These are phyloP conservation scores for Formica exsecta DNA, from an alignment of 1,140 invertebrate species.

Conservation along the genomic window DNA sequence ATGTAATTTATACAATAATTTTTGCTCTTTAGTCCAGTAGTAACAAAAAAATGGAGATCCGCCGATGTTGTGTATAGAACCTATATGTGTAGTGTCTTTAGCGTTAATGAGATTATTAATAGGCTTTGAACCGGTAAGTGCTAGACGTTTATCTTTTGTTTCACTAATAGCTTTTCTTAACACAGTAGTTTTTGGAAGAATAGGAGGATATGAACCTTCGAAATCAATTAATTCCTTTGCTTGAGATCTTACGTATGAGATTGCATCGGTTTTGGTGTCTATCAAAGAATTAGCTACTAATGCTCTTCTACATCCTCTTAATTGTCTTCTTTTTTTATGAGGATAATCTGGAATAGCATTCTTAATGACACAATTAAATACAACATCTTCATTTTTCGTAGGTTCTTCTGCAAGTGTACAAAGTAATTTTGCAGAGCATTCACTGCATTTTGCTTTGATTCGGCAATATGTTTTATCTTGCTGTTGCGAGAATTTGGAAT, in stretches of 20 bases:
- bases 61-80: background rate
- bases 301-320: background rate
- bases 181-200: background rate
- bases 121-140: background rate
- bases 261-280: background rate
- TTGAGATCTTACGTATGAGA: background rate
- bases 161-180: background rate
- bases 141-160: background rate
- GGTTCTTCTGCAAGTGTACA: background rate
- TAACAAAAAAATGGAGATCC: constrained; percentile 8
- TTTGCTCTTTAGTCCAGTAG: background rate
- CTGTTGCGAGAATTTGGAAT: no score
- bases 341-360: background rate
- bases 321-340: background rate
- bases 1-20: constrained; percentile 12
- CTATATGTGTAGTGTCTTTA: background rate
- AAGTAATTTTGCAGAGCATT: background rate
- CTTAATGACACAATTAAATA: background rate
- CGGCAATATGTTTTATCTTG: background rate
- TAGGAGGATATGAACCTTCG: background rate
- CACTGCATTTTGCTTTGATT: background rate
- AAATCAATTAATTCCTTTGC: constrained; percentile 2
- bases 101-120: constrained; percentile 8
- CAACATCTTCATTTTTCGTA: background rate
- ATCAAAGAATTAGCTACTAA: background rate